Conservation (phyloP, 2,113 vertebrate species). For the Aptenodytes patagonicus region DNA sequence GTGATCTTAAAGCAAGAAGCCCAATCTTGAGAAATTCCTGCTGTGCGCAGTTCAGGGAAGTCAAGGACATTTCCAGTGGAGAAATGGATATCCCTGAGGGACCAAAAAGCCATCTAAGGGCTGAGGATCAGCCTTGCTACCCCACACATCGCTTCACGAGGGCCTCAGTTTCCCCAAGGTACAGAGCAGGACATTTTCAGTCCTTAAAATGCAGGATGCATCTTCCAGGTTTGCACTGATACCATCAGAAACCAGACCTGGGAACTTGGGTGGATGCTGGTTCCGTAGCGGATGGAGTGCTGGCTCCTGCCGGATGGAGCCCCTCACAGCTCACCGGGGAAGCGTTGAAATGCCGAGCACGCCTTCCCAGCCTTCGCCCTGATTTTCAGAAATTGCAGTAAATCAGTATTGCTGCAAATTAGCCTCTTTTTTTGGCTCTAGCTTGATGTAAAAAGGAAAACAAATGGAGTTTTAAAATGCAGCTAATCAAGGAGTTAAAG, state of each 20-base stretch:
- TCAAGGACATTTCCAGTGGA: background rate
- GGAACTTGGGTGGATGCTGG: background rate
- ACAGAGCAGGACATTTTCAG: background rate
- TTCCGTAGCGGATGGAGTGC: background rate
- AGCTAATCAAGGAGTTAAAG: slow-evolving; percentile 78
- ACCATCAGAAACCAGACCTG: background rate
- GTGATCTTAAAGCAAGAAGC: background rate
- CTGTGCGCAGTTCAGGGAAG: background rate
- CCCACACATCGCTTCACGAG: fast-evolving
- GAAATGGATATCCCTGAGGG: background rate
- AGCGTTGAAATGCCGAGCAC: slow-evolving; percentile 61
- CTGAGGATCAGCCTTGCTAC: background rate
- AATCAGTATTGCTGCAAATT: slow-evolving; percentile 71
- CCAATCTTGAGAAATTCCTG: background rate
- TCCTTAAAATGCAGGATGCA: background rate
- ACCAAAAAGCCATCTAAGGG: background rate
- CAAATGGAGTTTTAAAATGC: slow-evolving; percentile 75
- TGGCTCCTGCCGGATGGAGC: background rate
- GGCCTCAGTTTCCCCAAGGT: background rate
- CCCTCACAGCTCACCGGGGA: background rate
- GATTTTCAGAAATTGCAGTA: slow-evolving; percentile 76
- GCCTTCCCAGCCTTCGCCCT: background rate
- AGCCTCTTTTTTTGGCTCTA: slow-evolving; percentile 59
- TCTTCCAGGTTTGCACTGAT: background rate
- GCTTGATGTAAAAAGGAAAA: slow-evolving; percentile 74